A percentile compares a stretch with the other conserved stretches of the same genome.
Evolutionary conservation across 1,140 invertebrate genomes (phyloP).

Genomic region (Apocrypta bakeri): DNA sequence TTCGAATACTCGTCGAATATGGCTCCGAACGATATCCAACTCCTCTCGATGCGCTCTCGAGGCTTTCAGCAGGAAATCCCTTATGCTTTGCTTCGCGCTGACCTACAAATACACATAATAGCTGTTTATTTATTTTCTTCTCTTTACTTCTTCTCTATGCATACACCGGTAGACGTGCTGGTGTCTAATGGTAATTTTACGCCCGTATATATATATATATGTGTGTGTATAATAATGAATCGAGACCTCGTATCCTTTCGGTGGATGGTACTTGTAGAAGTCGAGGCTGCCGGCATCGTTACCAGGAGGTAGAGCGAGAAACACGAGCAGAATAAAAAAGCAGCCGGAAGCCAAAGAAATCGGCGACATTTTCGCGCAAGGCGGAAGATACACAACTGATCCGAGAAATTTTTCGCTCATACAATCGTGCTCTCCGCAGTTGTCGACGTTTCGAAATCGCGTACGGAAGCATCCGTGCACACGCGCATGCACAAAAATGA

Average conservation of each 20-base stretch:
- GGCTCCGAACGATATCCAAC: not conserved
- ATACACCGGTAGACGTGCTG: no score
- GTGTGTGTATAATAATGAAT: no score
- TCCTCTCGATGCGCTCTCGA: not conserved
- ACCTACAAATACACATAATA: not conserved
- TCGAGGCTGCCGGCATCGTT: not conserved
- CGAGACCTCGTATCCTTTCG: conserved; percentile 21
- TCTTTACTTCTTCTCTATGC: no score
- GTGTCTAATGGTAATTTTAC: not conserved
- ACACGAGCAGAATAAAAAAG: not conserved
- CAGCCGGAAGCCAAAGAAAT: not conserved
- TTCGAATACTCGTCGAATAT: conserved; percentile 10
- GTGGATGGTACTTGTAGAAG: conserved; percentile 35
- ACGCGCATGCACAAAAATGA: not conserved
- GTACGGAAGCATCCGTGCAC: no score
- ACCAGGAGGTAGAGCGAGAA: not conserved
- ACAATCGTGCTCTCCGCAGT: not conserved
- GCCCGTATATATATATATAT: no score
- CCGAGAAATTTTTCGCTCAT: not conserved
- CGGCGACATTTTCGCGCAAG: conserved; percentile 7
- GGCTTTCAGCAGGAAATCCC: not conserved
- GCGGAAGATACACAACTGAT: conserved; percentile 35
- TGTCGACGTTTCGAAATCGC: not conserved
- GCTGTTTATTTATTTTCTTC: not conserved
- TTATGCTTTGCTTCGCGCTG: not conserved